Percentiles rank a stretch among this genome's conserved stretches.
Evolutionary conservation across 2,888 invertebrate genomes (phyloP).

Genomic region (Noctua janthe): DNA sequence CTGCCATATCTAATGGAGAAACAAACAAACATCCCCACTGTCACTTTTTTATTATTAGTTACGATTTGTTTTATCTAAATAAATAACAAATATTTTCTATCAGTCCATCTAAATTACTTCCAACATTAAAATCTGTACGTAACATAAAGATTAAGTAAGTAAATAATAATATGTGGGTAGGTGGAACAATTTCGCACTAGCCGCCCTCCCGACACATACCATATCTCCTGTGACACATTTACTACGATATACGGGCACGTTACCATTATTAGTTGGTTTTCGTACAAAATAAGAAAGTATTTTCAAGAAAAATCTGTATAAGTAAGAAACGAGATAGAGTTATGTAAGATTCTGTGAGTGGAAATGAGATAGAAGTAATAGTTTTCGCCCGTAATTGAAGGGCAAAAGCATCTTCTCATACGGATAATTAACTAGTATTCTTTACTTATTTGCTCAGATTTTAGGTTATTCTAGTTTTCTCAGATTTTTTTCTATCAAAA

Average conservation of each 20-base stretch:
- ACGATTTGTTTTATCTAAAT: neutral
- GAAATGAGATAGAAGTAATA: neutral
- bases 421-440: neutral
- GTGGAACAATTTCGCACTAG: slow-evolving; percentile 39
- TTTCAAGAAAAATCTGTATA: slow-evolving; percentile 43
- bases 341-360: neutral
- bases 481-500: neutral
- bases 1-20: neutral
- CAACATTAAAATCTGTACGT: slow-evolving; percentile 26
- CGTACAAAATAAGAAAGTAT: slow-evolving; percentile 40
- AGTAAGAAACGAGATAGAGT: slow-evolving; percentile 17
- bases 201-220: slow-evolving; percentile 43
- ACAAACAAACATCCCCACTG: neutral
- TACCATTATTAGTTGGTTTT: slow-evolving; percentile 61
- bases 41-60: neutral
- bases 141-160: slow-evolving; percentile 14
- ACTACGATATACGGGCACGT: slow-evolving; percentile 48
- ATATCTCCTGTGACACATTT: slow-evolving; percentile 57
- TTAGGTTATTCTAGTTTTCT: neutral
- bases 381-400: slow-evolving; percentile 1
- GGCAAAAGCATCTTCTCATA: neutral
- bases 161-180: slow-evolving; percentile 32
- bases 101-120: slow-evolving; percentile 15
- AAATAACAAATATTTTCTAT: neutral
- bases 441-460: too few species aligned